These are phyloP conservation scores for Andrena haemorrhoa DNA, from an alignment of 2,888 invertebrate species.

Conservation along the genomic window DNA sequence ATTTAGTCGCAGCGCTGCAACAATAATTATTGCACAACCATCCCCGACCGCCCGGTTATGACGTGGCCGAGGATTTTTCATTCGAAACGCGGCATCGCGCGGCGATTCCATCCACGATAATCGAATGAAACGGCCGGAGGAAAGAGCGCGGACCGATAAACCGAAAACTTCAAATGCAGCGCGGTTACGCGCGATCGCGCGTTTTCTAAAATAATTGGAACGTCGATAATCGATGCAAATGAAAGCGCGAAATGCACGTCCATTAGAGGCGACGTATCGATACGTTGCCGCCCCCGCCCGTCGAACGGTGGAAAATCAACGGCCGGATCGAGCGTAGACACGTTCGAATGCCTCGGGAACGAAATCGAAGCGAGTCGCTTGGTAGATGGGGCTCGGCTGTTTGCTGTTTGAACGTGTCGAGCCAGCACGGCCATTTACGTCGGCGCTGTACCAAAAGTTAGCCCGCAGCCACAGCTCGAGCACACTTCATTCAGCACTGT, in stretches of 20 bases:
- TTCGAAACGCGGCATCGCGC: not conserved
- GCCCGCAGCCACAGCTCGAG: conserved; percentile 66
- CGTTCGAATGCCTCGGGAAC: conserved; percentile 45
- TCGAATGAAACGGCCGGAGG: not conserved
- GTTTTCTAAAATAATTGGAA: conserved; percentile 60
- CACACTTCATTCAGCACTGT: conserved; percentile 73
- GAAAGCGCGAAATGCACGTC: conserved; percentile 65
- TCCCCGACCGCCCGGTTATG: not conserved
- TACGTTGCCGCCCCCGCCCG: conserved; percentile 29
- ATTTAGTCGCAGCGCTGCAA: not conserved
- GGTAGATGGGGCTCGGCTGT: not conserved
- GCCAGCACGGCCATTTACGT: conserved; percentile 68
- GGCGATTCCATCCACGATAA: not conserved
- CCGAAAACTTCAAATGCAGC: conserved; percentile 45
- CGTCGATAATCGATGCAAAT: conserved; percentile 67
- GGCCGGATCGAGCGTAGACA: conserved; percentile 32
- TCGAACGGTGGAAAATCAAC: conserved; percentile 58
- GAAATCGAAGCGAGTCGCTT: conserved; percentile 54
- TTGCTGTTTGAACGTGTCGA: conserved; percentile 57
- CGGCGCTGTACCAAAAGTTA: conserved; percentile 68
- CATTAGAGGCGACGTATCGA: conserved; percentile 56
- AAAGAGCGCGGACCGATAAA: not conserved
- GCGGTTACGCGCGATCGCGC: conserved; percentile 25
- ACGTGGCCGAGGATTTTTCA: not conserved
- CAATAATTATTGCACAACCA: not conserved